Percentiles rank a stretch among this genome's conserved stretches.
Evolutionary conservation across 92 coral and sea anemone genomes (phyloP).

Genomic region (Parazoanthus atlanticus): DNA sequence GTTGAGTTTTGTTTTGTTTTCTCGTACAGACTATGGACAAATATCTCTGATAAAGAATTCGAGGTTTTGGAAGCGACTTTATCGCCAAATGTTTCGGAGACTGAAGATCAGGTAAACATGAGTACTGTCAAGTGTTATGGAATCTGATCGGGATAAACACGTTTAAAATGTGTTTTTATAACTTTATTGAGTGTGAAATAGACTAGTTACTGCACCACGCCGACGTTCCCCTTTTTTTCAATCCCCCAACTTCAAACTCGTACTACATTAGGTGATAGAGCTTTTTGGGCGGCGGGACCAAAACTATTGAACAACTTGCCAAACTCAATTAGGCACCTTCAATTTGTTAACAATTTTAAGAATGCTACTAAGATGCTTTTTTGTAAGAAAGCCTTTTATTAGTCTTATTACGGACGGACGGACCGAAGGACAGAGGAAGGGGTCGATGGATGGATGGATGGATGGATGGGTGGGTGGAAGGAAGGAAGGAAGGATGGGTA

Average conservation of each 20-base stretch:
- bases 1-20: neutral
- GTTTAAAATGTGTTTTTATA: neutral
- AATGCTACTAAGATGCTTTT: too few relatives aligned
- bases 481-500: too few relatives aligned
- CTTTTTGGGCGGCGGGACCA: too few relatives aligned
- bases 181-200: neutral
- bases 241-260: neutral
- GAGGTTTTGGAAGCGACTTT: slow-evolving; percentile 83
- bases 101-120: slow-evolving; percentile 80
- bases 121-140: neutral
- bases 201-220: too few relatives aligned
- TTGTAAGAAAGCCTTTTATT: too few relatives aligned
- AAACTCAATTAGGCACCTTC: too few relatives aligned
- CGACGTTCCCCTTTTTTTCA: neutral
- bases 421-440: too few relatives aligned
- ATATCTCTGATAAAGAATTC: slow-evolving; percentile 92
- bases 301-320: too few relatives aligned
- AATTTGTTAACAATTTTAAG: too few relatives aligned
- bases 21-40: slow-evolving; percentile 86
- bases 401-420: too few relatives aligned
- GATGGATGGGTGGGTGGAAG: too few relatives aligned
- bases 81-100: slow-evolving; percentile 84
- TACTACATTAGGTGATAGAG: neutral
- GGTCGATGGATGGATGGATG: too few relatives aligned
- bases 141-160: neutral